Evolutionary conservation across 2,113 vertebrate species (phyloP), one percentile per base, ranked within the genome.

Genomic region (Sylvietta virens): DNA sequence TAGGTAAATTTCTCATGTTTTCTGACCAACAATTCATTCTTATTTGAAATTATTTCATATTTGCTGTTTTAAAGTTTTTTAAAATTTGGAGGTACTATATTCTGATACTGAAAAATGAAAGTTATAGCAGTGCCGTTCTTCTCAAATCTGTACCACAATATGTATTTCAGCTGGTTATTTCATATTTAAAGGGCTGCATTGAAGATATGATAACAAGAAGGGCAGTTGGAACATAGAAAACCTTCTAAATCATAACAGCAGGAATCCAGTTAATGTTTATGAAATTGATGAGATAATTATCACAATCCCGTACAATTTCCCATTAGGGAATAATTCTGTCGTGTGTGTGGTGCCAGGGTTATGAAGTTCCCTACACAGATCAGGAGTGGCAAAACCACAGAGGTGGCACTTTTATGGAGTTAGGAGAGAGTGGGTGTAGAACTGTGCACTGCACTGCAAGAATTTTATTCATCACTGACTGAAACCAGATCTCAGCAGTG

Each of bases 231-330:
- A 88, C 35, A 42, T 3, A 71, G 14, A 35, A 83, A 69, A 54
- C 23, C 35, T 89, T 85, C 47, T 85, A 80, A 85, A 94, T 90
- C 13, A 14, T 77, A 82, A 77, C 76, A 88, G 86, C 88, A 72
- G 69, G 73, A 89, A 93, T 74, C 83, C 61, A 69, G 71, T 81
- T 87, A 95, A 54, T 0, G 3, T 37, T 70, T 76, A 67, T 48
- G 82, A 71, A 95, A 87, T 50, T 44, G 47, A 72, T 93, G 81
- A 90, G 92, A 73, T 90, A 91, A 93, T 89, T 94, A 89, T 74
- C 61, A 54, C 57, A 45, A 56, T 69, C 35, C 42, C 13, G 6
- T 78, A 42, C n/a, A 66, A 74, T 83, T 91, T 90, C 39, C 35
- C 60, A 65, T 28, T 74, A 80, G 70, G 65, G 84, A 94, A 69